A percentile compares a stretch with the other conserved stretches of the same genome.
Evolutionary conservation across 2,797 vertebrate species (phyloP).

Genomic region (Vireo griseus): DNA sequence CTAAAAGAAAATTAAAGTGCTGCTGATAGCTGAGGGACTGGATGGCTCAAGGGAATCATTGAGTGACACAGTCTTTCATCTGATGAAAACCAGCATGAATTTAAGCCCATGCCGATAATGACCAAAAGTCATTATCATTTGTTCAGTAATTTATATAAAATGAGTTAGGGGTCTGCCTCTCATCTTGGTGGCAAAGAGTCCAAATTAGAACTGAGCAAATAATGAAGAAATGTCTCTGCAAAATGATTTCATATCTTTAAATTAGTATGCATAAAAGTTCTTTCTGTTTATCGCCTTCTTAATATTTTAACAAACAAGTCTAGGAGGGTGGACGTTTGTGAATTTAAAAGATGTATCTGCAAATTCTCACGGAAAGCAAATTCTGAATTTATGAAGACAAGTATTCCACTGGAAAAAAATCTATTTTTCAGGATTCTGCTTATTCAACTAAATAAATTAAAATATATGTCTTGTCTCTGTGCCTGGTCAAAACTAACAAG

Average conservation of each 20-base stretch:
- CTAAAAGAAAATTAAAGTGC: constrained; percentile 68
- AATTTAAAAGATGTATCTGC: constrained; percentile 1
- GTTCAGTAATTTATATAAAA: constrained; percentile 62
- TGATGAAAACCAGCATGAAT: constrained; percentile 66
- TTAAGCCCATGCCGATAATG: constrained; percentile 51
- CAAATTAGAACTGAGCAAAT: constrained; percentile 39
- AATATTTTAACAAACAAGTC: constrained; percentile 20
- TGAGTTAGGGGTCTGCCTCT: constrained; percentile 47
- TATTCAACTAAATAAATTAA: neutral
- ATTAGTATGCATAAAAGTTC: neutral
- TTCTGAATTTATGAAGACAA: constrained; percentile 7
- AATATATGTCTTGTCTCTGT: neutral
- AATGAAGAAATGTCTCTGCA: neutral
- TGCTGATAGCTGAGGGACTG: constrained; percentile 57
- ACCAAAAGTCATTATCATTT: constrained; percentile 64
- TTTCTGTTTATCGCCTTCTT: neutral
- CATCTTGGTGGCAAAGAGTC: neutral
- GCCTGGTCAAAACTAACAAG: neutral
- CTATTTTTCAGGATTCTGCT: neutral
- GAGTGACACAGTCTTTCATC: constrained; percentile 64
- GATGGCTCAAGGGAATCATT: constrained; percentile 62
- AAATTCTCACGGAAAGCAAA: neutral
- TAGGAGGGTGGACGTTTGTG: neutral
- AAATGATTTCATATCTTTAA: neutral
- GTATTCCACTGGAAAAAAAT: neutral